Evolutionary conservation across 1,140 invertebrate genomes (phyloP), one percentile per base, ranked within the genome.

Genomic region (Eumeta japonica): DNA sequence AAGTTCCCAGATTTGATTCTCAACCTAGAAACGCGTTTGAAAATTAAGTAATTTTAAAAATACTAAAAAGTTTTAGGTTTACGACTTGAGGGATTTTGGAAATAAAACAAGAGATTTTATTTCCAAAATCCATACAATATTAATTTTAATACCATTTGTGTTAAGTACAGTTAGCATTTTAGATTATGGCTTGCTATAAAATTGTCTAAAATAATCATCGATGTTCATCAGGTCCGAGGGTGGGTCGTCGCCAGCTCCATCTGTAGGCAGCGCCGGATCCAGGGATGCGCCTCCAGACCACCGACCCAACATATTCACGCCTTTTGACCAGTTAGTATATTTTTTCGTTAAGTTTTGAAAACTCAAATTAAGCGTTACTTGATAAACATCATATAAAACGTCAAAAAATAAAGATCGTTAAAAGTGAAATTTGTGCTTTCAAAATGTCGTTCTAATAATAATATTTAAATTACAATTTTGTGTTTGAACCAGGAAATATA

Each of bases 271-370:
- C 39, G 61, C 61, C 0, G 55, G 65, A 2, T 73, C 68, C 0
- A 43, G 68, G 18, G 68, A 71, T 2, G 58, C 62, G 0, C 39
- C 52, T 3, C 48, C 53, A 0, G 68, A 73, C 1, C 56, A 50
- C 9, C 36, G 65, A 1, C 58, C 60, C 0, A 58, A 72, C 38
- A 50, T 70, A 12, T 73, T 70, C 48, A 68, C 68, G 15, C 65
- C 68, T n/a, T 73, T 73, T 29, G 68, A 73, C 52, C 68, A 70
- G 68, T 73, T 41, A 73, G 68, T 70, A 33, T 11, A 15, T 35
- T 16, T 19, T n/a, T n/a, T n/a, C n/a, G n/a, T n/a, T n/a, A n/a
- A n/a, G n/a, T n/a, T n/a, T n/a, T n/a, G n/a, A n/a, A n/a, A n/a
- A n/a, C n/a, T n/a, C n/a, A n/a, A n/a, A n/a, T n/a, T 24, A 24